Evolutionary conservation across 1,140 invertebrate genomes (phyloP).

Genomic region (Coenobita brevimanus): DNA sequence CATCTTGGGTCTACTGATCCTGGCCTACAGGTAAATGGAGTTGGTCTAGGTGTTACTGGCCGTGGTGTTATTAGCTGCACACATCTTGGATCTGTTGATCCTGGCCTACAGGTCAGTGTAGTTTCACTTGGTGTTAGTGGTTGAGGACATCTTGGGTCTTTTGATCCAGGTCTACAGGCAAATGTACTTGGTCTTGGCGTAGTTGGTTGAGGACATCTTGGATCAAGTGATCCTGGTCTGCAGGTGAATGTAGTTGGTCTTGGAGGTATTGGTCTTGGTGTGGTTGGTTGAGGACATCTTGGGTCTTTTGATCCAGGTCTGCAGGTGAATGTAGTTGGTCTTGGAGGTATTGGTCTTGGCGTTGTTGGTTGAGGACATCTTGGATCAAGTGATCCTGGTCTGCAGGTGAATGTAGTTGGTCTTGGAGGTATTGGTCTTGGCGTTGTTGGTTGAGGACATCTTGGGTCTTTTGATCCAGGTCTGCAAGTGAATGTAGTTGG

Average conservation of each 20-base stretch:
- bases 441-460: constrained; percentile 1
- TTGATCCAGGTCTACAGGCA: background rate
- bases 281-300: too few species aligned
- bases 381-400: constrained; percentile 50
- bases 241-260: too few species aligned
- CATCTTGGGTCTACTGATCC: constrained; percentile 33
- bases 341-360: background rate
- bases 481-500: too few species aligned
- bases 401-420: background rate
- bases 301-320: constrained; percentile 69
- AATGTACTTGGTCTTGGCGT: background rate
- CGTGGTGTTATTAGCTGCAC: constrained; percentile 33
- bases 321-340: constrained; percentile 62
- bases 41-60: constrained; percentile 35
- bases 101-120: constrained; percentile 14
- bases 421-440: constrained; percentile 23
- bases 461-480: too few species aligned
- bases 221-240: background rate
- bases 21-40: constrained; percentile 64
- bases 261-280: too few species aligned
- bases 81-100: constrained; percentile 49
- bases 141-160: constrained; percentile 71
- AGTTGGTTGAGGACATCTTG: background rate
- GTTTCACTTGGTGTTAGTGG: background rate
- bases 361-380: constrained; percentile 26